A percentile compares a stretch with the other conserved stretches of the same genome.
These are phyloP conservation scores for Sympetrum striolatum DNA, from an alignment of 2,888 invertebrate genomes.

Conservation along the genomic window DNA sequence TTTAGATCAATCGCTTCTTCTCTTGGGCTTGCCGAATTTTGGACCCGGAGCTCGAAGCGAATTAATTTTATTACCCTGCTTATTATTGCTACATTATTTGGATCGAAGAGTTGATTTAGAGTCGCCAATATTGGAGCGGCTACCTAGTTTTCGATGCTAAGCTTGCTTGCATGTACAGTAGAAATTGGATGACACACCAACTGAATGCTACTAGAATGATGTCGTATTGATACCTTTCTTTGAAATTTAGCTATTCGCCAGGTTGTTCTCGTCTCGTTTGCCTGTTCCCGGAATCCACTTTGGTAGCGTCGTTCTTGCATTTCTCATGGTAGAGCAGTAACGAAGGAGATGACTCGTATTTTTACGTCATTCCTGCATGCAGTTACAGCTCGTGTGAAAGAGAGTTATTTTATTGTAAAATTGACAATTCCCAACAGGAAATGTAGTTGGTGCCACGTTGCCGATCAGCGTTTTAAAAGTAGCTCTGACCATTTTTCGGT, in stretches of 20 bases:
- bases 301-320: not conserved
- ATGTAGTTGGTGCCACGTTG: not conserved
- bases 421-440: not conserved
- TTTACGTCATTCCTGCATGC: not conserved
- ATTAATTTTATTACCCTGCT: too few species aligned
- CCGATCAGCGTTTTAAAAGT: not conserved
- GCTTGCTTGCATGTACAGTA: not conserved
- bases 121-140: not conserved
- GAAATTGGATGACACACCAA: not conserved
- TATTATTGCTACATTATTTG: too few species aligned
- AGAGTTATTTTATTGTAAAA: not conserved
- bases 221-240: not conserved
- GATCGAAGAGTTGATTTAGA: not conserved
- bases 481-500: not conserved
- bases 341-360: not conserved
- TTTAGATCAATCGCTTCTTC: too few species aligned
- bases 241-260: not conserved
- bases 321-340: not conserved
- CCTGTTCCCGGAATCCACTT: not conserved
- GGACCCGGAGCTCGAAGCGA: too few species aligned
- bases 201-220: not conserved
- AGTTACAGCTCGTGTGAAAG: not conserved
- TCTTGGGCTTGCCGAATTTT: too few species aligned
- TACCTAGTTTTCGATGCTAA: not conserved
- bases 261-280: not conserved